Conservation (phyloP, 2,113 vertebrate species). For the Typhlomys cinereus region DNA sequence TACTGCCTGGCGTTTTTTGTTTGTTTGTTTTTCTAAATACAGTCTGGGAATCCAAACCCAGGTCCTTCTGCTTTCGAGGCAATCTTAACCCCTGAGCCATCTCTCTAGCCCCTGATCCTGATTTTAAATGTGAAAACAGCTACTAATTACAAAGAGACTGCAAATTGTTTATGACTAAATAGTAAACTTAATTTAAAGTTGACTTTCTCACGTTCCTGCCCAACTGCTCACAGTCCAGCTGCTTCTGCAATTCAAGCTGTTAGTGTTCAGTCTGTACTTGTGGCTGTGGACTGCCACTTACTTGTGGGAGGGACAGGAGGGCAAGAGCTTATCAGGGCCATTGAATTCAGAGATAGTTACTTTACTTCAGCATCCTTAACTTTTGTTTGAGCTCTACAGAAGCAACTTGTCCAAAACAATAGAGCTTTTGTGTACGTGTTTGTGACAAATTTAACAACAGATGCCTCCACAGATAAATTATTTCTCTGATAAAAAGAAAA, state of each 20-base stretch:
- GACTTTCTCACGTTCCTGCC: background rate
- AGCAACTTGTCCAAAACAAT: conserved; percentile 9
- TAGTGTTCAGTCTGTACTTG: background rate
- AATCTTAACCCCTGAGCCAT: background rate
- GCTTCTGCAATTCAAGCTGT: background rate
- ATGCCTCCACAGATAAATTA: background rate
- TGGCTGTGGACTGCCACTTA: background rate
- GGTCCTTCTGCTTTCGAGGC: too few species aligned
- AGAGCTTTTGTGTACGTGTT: background rate
- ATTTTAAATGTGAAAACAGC: background rate
- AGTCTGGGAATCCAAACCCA: too few species aligned
- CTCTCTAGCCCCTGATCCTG: background rate
- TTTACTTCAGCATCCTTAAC: conserved; percentile 18
- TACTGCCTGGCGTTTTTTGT: too few species aligned
- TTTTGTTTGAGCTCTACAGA: conserved; percentile 28
- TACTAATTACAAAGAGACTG: background rate
- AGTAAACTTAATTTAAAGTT: background rate
- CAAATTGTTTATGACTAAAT: background rate
- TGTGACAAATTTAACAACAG: background rate
- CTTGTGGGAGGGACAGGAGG: too few species aligned
- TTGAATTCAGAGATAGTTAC: conserved; percentile 26
- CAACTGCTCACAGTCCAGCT: background rate
- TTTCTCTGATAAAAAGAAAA: background rate
- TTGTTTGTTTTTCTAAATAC: too few species aligned
- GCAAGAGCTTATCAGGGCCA: background rate